Percentiles rank a stretch among this genome's conserved stretches.
Conservation (phyloP, 2,888 invertebrate genomes). For the Trissolcus brochymenae region DNA sequence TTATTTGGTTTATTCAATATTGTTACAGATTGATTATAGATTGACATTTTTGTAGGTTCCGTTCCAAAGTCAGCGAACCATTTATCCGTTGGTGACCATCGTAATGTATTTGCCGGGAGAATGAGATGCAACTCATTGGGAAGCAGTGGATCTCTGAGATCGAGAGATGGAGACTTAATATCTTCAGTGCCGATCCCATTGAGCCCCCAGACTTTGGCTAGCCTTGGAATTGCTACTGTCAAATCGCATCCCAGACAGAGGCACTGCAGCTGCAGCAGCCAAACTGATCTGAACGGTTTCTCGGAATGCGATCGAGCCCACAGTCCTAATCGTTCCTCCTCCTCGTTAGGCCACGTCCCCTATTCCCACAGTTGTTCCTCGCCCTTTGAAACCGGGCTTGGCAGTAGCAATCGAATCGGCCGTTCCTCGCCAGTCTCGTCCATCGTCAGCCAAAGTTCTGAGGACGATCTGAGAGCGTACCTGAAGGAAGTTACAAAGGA, state of each 20-base stretch:
- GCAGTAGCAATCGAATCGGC: conserved; percentile 63
- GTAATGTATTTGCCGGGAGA: conserved; percentile 65
- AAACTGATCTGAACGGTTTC: conserved; percentile 83
- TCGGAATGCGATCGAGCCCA: conserved; percentile 78
- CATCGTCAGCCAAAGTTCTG: conserved; percentile 75
- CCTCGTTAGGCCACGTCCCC: conserved; percentile 67
- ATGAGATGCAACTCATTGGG: conserved; percentile 84
- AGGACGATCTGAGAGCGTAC: conserved; percentile 85
- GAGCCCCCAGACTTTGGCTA: conserved; percentile 81
- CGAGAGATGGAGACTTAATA: conserved; percentile 58
- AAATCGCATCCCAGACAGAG: conserved; percentile 75
- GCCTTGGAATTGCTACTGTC: conserved; percentile 81
- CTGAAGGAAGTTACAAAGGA: conserved; percentile 87
- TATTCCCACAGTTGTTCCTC: conserved; percentile 57
- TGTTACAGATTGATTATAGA: not conserved
- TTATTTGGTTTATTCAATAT: not conserved
- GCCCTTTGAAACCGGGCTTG: conserved; percentile 60
- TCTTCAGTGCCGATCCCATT: conserved; percentile 74
- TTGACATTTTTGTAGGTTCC: conserved; percentile 59
- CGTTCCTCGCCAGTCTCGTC: conserved; percentile 70
- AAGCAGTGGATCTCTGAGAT: conserved; percentile 58
- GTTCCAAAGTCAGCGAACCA: conserved; percentile 62
- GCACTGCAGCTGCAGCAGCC: conserved; percentile 85
- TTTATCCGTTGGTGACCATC: conserved; percentile 54
- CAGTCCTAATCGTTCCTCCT: conserved; percentile 69